Evolutionary conservation across 23 tunicate genomes (phyloP), one percentile per base, ranked within the genome.

Genomic region (Trididemnum clinides): DNA sequence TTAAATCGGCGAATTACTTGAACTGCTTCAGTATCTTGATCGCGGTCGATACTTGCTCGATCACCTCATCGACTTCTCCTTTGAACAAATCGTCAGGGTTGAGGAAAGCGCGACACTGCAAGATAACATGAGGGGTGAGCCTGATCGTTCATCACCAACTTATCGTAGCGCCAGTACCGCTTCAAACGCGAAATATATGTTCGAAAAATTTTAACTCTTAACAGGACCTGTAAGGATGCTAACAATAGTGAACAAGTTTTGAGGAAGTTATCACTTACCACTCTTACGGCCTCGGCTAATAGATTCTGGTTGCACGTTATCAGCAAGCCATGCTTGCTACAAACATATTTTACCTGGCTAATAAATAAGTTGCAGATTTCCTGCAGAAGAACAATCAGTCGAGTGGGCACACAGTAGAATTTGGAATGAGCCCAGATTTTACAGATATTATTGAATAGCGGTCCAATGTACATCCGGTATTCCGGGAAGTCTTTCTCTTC

Each of bases 61-160:
- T 49, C 3, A 82, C 95, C 71, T 95, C 95, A 27, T 95, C 99
- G 2, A 95, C 92, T 78, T 95, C 99, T 2, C 85, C 82, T 82
- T 95, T 95, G 72, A 95, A 90, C 77, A 95, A 51, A 7, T 90
- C 95, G 21, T 95, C 99, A 19, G 99, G 95, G 34, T 86, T 83
- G n/a, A 95, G 82, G 62, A 39, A 95, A 35, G 39, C 50, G 1
- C 98, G 98, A 57, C 98, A 94, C 98, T 94, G 81, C 27, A 57
- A 58, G 22, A n/a, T n/a, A n/a, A n/a, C n/a, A n/a, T n/a, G n/a
- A n/a, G n/a, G n/a, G n/a, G n/a, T n/a, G n/a, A n/a, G n/a, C n/a
- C n/a, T n/a, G n/a, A n/a, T n/a, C n/a, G n/a, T n/a, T n/a, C n/a
- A n/a, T n/a, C n/a, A n/a, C n/a, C n/a, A n/a, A n/a, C n/a, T n/a